Evolutionary conservation across 2,888 invertebrate species (phyloP).

Genomic region (Netelia virgata): DNA sequence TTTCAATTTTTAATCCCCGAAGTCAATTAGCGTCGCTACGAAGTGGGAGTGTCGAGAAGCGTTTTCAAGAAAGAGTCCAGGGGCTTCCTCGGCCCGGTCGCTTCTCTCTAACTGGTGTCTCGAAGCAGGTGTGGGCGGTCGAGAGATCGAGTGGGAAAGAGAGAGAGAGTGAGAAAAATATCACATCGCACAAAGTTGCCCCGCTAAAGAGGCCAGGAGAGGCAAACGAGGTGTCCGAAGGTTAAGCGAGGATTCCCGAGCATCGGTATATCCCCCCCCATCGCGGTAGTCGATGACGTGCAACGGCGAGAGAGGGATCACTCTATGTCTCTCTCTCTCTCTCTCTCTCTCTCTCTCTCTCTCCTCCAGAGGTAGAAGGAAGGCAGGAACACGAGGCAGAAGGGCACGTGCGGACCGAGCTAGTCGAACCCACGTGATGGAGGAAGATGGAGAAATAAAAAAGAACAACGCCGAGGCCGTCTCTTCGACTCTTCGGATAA

Average conservation of each 20-base stretch:
- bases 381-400: slow-evolving; percentile 41
- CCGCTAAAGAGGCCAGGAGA: slow-evolving; percentile 47
- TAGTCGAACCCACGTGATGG: slow-evolving; percentile 24
- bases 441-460: slow-evolving; percentile 22
- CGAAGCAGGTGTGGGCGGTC: slow-evolving; percentile 47
- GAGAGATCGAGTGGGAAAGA: not conserved
- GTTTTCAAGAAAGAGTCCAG: slow-evolving; percentile 14
- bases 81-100: slow-evolving; percentile 13
- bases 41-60: slow-evolving; percentile 34
- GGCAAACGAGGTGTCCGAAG: slow-evolving; percentile 61
- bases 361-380: slow-evolving; percentile 13
- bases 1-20: slow-evolving; percentile 48
- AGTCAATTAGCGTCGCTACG: slow-evolving; percentile 48
- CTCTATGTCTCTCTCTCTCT: not conserved
- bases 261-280: slow-evolving; percentile 5
- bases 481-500: slow-evolving; percentile 4
- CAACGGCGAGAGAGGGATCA: slow-evolving; percentile 17
- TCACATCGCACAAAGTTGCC: slow-evolving; percentile 28
- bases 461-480: slow-evolving; percentile 38
- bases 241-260: slow-evolving; percentile 52
- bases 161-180: slow-evolving; percentile 7
- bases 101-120: slow-evolving; percentile 41
- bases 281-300: slow-evolving; percentile 56
- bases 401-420: slow-evolving; percentile 58
- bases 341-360: too few species aligned